Conservation (phyloP, 2,797 vertebrate species). For the Lindbergichthys nudifrons region DNA sequence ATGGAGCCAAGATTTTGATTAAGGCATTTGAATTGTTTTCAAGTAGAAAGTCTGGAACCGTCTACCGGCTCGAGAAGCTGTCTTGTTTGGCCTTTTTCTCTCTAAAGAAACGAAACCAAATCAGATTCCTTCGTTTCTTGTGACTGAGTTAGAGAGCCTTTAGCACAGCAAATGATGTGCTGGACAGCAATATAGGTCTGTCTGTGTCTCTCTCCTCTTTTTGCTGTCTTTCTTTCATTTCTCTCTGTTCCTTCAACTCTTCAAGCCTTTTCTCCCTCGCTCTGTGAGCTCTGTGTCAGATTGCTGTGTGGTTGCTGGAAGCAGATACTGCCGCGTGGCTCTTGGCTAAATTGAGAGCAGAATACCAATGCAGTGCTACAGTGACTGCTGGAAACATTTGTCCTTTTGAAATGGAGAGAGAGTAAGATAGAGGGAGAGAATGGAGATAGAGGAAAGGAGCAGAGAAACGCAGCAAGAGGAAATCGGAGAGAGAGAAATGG, state of each 20-base stretch:
- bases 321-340: conserved; percentile 71
- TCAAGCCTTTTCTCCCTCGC: conserved; percentile 23
- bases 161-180: conserved; percentile 21
- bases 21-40: conserved; percentile 42
- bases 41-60: conserved; percentile 19
- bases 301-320: conserved; percentile 73
- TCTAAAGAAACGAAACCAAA: conserved; percentile 10
- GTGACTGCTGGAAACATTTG: conserved; percentile 81
- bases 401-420: conserved; percentile 77
- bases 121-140: neutral
- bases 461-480: conserved; percentile 19
- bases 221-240: conserved; percentile 12
- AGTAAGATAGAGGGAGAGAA: conserved; percentile 31
- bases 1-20: conserved; percentile 37
- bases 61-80: conserved; percentile 7
- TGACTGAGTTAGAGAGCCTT: conserved; percentile 1
- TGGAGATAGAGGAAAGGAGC: conserved; percentile 26
- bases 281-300: conserved; percentile 65
- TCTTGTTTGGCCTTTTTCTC: conserved; percentile 23
- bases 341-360: conserved; percentile 77
- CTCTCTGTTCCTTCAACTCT: conserved; percentile 53
- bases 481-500: neutral
- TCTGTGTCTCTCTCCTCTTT: conserved; percentile 7
- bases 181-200: conserved; percentile 15
- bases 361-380: conserved; percentile 79